Percentiles rank a stretch among this genome's conserved stretches.
Evolutionary conservation across 2,113 vertebrate genomes (phyloP).

Genomic region (Platycercus adscitus): DNA sequence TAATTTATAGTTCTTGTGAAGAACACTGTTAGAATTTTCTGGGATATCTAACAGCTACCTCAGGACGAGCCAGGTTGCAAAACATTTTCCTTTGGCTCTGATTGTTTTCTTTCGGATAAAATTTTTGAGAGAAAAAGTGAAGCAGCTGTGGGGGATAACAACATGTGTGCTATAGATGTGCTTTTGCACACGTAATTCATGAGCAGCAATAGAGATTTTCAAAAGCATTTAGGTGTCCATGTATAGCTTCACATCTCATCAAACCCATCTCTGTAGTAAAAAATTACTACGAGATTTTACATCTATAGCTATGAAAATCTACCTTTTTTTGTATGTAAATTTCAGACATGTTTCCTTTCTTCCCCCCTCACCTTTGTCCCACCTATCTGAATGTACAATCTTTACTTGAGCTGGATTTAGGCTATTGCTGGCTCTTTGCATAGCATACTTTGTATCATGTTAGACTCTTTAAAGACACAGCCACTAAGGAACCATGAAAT

Average conservation of each 20-base stretch:
- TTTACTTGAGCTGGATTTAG: neutral
- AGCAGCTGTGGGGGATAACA: neutral
- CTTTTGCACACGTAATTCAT: neutral
- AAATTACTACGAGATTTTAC: neutral
- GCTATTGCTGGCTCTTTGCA: neutral
- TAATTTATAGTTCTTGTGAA: neutral
- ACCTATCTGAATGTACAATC: neutral
- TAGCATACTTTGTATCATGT: neutral
- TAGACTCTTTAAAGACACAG: neutral
- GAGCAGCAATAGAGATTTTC: neutral
- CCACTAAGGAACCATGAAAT: neutral
- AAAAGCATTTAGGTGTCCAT: neutral
- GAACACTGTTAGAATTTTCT: neutral
- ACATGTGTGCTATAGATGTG: neutral
- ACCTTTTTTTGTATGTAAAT: neutral
- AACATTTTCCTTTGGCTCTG: neutral
- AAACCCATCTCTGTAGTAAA: neutral
- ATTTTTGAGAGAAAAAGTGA: neutral
- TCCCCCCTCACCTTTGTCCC: neutral
- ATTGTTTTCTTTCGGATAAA: neutral
- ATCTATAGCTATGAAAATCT: neutral
- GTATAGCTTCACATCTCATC: neutral
- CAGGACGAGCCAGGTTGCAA: neutral
- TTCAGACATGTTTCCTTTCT: neutral
- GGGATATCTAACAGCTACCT: neutral